Base-by-base conservation (phyloP, 2,797 vertebrate genomes). In the Ctenopoma kingsleyae region DNA sequence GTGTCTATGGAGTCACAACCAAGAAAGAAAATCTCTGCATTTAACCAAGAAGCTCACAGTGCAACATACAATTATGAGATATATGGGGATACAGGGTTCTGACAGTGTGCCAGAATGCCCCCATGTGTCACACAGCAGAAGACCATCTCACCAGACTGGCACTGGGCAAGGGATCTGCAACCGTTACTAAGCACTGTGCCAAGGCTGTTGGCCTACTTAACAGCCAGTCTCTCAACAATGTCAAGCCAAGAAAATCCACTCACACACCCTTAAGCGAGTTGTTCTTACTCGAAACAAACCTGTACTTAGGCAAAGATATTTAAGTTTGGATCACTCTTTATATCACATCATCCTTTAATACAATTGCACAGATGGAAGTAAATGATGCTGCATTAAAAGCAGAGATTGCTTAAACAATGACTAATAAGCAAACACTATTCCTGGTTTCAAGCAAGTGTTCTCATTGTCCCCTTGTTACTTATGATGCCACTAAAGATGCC, bases 31-130 rank as follows among this genome's bases (percentile, higher is more conserved):
- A 80, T 67, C 79, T 78, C 67, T 64, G 60, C 72, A 61, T 84
- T 88, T 88, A 84, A 88, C 87, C 85, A 84, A 80, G 81, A 60
- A 76, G 74, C 80, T 83, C 57, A 6, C 69, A 30, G 64, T 61
- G 80, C 53, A 87, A 59, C 50, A 3, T 87, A 63, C 85, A 89
- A 91, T 92, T 90, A 90, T 79, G 71, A 87, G 88, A 86, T 88
- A 80, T 67, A 70, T 19, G 36, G 81, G 83, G 87, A 83, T 82
- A 83, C 86, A 71, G 61, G 73, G 79, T 59, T 85, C 79, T 83
- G 86, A 79, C 47, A 20, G 57, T 3, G 71, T 68, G 87, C 84
- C 88, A 87, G 62, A 58, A 23, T 68, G 76, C 27, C 68, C 27
- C 68, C 78, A 63, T 80, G 81, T 80, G 77, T 71, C 73, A 52